Evolutionary conservation across 2,113 vertebrate genomes (phyloP).

Genomic region (Clarias gariepinus): DNA sequence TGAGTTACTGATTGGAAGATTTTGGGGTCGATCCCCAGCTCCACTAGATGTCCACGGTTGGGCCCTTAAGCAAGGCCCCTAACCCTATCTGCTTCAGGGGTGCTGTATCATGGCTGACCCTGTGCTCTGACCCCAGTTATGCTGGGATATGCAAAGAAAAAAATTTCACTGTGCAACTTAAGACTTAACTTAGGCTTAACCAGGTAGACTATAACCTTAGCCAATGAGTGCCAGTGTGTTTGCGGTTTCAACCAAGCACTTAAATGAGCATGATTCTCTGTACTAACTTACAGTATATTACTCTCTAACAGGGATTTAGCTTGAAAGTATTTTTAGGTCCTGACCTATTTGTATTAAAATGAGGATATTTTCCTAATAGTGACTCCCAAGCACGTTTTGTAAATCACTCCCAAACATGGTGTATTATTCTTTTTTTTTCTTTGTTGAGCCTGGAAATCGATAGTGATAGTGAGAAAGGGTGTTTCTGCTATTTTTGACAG

Average conservation of each 20-base stretch:
- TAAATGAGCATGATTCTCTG: background rate
- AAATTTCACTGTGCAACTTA: too few relatives aligned
- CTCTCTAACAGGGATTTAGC: background rate
- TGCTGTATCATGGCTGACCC: too few relatives aligned
- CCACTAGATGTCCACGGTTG: too few relatives aligned
- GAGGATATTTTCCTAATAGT: background rate
- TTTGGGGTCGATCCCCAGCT: too few relatives aligned
- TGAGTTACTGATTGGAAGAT: too few relatives aligned
- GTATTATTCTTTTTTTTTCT: background rate
- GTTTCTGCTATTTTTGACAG: background rate
- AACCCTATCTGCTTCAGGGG: too few relatives aligned
- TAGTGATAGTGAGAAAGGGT: background rate
- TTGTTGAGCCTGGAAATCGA: background rate
- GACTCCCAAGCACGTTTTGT: background rate
- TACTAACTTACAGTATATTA: background rate
- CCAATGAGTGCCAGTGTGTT: background rate
- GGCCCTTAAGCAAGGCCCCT: too few relatives aligned
- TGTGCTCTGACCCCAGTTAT: too few relatives aligned
- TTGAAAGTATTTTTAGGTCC: background rate
- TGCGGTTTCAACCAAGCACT: background rate
- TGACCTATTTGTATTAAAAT: background rate
- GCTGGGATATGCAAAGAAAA: too few relatives aligned
- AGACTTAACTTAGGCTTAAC: too few relatives aligned
- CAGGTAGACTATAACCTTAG: background rate
- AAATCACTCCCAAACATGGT: background rate